A percentile compares a stretch with the other conserved stretches of the same genome.
Evolutionary conservation across 2,113 vertebrate species (phyloP).

Genomic region (Pseudorectes ferrugineus): DNA sequence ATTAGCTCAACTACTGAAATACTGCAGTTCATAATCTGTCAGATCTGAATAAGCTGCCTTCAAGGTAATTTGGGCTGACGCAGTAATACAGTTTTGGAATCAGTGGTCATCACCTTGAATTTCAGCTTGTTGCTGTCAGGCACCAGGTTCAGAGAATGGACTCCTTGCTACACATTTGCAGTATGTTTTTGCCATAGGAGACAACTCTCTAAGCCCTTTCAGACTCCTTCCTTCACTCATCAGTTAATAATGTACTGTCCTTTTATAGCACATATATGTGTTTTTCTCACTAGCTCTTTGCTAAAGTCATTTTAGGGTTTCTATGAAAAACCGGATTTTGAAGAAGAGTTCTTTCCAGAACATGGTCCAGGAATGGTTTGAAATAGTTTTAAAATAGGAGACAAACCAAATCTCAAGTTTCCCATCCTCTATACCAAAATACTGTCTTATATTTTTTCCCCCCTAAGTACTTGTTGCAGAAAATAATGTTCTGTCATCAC

Average conservation of each 20-base stretch:
- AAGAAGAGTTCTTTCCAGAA: neutral
- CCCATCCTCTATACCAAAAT: neutral
- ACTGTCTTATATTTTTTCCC: rapidly evolving
- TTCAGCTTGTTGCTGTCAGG: neutral
- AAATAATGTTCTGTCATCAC: neutral
- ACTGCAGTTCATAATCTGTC: neutral
- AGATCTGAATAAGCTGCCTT: neutral
- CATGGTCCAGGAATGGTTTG: neutral
- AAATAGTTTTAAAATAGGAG: neutral
- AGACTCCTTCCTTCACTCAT: neutral
- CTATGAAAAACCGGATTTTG: neutral
- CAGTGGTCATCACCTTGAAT: neutral
- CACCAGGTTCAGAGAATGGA: neutral
- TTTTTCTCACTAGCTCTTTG: neutral
- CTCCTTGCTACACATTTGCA: neutral
- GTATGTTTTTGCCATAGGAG: neutral
- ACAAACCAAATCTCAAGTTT: neutral
- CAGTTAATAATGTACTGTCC: neutral
- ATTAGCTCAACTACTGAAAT: neutral
- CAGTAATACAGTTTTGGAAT: neutral
- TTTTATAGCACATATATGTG: neutral
- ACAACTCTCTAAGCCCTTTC: neutral
- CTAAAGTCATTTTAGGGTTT: neutral
- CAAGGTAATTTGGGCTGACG: neutral
- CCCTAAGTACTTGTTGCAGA: neutral